Base-by-base conservation (phyloP, 2,113 vertebrate species). In the Dicaeum eximium region DNA sequence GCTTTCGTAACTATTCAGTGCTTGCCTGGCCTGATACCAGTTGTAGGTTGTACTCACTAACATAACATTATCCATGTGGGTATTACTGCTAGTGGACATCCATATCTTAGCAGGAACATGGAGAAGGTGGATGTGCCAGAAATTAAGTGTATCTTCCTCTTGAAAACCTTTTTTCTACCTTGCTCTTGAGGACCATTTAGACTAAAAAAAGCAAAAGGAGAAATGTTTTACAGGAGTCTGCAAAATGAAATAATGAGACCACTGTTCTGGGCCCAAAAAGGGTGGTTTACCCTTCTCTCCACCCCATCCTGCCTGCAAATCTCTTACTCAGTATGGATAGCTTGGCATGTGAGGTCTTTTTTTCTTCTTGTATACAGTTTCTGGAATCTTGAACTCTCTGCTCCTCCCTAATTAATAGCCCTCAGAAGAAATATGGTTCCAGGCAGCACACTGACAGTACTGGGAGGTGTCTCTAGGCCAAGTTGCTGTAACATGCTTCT, bases 141-240 rank as follows among this genome's bases (percentile, higher is more conserved):
- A 92, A 85, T 56, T 15, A 61, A 14, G 4, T 14, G 4, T 50
- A 6, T 45, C 13, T 58, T 70, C 35, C 11, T 69, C 20, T 27
- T 50, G 51, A 17, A 84, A 22, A 37, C 28, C 69, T 88, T 62
- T 27, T 80, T 86, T 74, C n/a, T 79, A 54, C 16, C 12, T 35
- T 10, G 2, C 33, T 74, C 28, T 42, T 0, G 0, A 81, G 28
- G 14, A 54, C 8, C 7, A 31, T 30, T 23, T 24, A 66, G 42
- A 24, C 9, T 48, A 92, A 31, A 67, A 70, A 67, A 85, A 15
- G 25, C 8, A 71, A 71, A 86, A 78, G 8, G 69, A 86, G 10
- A 80, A 64, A 77, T 53, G 11, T 53, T 90, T 79, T 66, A 44
- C 24, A 40, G 40, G 10, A 33, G 6, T 88, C 42, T 79, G 64